phyloP scores from a whole-genome alignment of 2,888 invertebrate species.

The Germaria angustata region DNA sequence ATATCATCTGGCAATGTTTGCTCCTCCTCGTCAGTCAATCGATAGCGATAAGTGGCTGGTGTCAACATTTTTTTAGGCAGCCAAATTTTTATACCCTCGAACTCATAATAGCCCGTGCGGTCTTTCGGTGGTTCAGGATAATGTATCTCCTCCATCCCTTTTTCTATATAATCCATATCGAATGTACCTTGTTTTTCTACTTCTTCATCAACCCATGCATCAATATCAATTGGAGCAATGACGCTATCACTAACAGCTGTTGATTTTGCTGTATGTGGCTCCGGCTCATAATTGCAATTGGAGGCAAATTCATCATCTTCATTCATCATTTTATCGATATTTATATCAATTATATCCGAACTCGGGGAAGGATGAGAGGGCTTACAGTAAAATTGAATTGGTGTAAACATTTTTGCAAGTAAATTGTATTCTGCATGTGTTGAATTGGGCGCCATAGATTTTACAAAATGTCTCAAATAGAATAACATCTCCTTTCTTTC shows the following conservation, averaged over 20 bases:
- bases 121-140: slow-evolving; percentile 60
- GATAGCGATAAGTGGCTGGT: slow-evolving; percentile 65
- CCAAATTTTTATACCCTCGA: slow-evolving; percentile 66
- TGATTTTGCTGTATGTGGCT: background rate
- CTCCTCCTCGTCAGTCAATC: slow-evolving; percentile 52
- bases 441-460: background rate
- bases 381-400: background rate
- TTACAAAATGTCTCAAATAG: background rate
- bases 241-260: background rate
- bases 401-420: background rate
- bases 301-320: slow-evolving; percentile 19
- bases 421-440: background rate
- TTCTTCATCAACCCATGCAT: slow-evolving; percentile 59
- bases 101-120: slow-evolving; percentile 61
- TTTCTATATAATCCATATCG: slow-evolving; percentile 57
- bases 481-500: background rate
- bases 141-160: slow-evolving; percentile 17
- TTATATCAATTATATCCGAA: slow-evolving; percentile 43
- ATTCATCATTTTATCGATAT: slow-evolving; percentile 54
- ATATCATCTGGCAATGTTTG: slow-evolving; percentile 63
- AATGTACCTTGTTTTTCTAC: slow-evolving; percentile 55
- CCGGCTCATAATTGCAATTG: background rate
- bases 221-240: slow-evolving; percentile 60
- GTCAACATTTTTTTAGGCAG: slow-evolving; percentile 64
- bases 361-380: background rate